phyloP scores from a whole-genome alignment of 1,140 invertebrate species.

The Magallana ariakensis region DNA sequence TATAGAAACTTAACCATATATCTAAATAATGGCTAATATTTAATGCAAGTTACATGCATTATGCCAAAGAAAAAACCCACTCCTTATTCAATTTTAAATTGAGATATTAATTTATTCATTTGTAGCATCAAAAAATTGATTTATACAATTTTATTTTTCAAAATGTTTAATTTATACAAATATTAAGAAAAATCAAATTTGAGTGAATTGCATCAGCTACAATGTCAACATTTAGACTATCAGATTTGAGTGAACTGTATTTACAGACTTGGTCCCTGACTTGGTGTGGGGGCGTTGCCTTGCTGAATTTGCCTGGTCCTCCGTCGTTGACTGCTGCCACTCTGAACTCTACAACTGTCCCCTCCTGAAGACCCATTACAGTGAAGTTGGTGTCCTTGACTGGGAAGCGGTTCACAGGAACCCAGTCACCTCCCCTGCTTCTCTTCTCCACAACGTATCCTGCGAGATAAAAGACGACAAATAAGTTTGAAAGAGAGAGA shows the following conservation, averaged over 20 bases:
- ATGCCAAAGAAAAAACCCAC: too few relatives aligned
- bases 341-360: slow-evolving; percentile 96
- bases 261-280: slow-evolving; percentile 90
- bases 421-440: slow-evolving; percentile 92
- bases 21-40: too few relatives aligned
- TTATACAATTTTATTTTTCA: too few relatives aligned
- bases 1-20: neutral
- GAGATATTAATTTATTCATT: too few relatives aligned
- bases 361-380: slow-evolving; percentile 93
- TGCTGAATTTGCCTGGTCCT: slow-evolving; percentile 94
- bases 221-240: too few relatives aligned
- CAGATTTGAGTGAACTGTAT: too few relatives aligned
- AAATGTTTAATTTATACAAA: too few relatives aligned
- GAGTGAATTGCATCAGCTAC: too few relatives aligned
- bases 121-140: too few relatives aligned
- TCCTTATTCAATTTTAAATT: too few relatives aligned
- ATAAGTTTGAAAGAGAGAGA: neutral
- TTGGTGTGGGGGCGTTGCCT: slow-evolving; percentile 93
- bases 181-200: too few relatives aligned
- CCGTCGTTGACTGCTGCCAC: slow-evolving; percentile 97
- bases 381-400: slow-evolving; percentile 75
- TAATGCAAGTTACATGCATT: too few relatives aligned
- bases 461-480: slow-evolving; percentile 43
- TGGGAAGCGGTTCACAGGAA: slow-evolving; percentile 94
- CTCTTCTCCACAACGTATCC: slow-evolving; percentile 97